A percentile compares a stretch with the other conserved stretches of the same genome.
Evolutionary conservation across 2,888 invertebrate genomes (phyloP).

Genomic region (Therioaphis trifolii): DNA sequence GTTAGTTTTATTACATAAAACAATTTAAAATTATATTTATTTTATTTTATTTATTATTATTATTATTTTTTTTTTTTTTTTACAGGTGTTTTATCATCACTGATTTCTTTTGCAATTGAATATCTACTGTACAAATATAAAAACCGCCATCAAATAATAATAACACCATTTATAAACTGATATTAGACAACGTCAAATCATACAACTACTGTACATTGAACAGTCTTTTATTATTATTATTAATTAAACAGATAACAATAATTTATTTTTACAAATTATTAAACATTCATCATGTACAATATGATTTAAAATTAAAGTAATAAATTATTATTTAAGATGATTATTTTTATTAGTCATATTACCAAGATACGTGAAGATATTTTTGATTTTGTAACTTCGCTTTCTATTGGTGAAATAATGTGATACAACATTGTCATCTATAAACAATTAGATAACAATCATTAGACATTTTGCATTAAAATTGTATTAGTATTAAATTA

Average conservation of each 20-base stretch:
- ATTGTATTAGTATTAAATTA: too few relatives aligned
- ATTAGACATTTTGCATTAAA: too few relatives aligned
- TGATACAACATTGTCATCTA: slow-evolving; percentile 44
- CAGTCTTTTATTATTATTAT: slow-evolving; percentile 10
- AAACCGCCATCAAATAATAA: slow-evolving; percentile 67
- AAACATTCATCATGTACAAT: slow-evolving; percentile 4
- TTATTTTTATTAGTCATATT: slow-evolving; percentile 36
- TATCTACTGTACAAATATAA: slow-evolving; percentile 70
- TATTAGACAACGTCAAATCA: background rate
- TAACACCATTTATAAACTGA: slow-evolving; percentile 48
- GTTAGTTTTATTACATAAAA: slow-evolving; percentile 70
- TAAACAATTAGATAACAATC: too few relatives aligned
- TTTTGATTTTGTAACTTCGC: slow-evolving; percentile 42
- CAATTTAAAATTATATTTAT: background rate
- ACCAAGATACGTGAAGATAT: slow-evolving; percentile 44
- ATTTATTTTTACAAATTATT: slow-evolving; percentile 24
- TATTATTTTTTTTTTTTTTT: slow-evolving; percentile 65
- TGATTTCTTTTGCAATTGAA: slow-evolving; percentile 71
- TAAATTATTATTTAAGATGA: slow-evolving; percentile 21
- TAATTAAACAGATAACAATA: slow-evolving; percentile 42
- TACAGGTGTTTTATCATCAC: slow-evolving; percentile 71
- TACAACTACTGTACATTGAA: background rate
- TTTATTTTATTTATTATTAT: background rate
- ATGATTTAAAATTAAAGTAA: background rate
- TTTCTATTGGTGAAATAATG: slow-evolving; percentile 56